Conservation (phyloP, 35 echinoderm and acorn worm species). For the Strongylocentrotus purpuratus region DNA sequence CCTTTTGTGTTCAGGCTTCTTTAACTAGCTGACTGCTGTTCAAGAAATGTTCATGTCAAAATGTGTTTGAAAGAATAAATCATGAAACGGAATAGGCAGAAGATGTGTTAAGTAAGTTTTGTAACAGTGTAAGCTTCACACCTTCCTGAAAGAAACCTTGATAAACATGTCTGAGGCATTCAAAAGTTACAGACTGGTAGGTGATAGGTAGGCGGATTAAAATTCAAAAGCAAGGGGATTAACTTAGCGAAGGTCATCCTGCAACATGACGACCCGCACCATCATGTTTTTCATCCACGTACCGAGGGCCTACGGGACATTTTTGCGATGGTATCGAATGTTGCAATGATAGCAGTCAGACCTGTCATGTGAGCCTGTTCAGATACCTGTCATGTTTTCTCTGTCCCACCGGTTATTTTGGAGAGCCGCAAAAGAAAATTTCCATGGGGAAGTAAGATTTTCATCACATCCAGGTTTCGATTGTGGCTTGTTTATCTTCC, state of each 20-base stretch:
- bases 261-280: slow-evolving; percentile 5
- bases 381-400: not conserved
- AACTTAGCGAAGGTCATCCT: slow-evolving; percentile 15
- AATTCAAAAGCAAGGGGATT: not conserved
- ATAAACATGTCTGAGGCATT: not conserved
- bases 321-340: slow-evolving; percentile 24
- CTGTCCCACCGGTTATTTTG: not conserved
- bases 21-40: not conserved
- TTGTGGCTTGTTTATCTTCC: not conserved
- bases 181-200: not conserved
- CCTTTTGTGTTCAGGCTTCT: not conserved
- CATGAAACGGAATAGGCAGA: not conserved
- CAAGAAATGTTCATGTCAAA: not conserved
- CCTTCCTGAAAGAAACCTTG: not conserved
- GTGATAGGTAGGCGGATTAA: slow-evolving; percentile 34
- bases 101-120: not conserved
- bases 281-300: not conserved
- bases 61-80: not conserved
- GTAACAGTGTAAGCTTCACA: not conserved
- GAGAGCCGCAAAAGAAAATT: slow-evolving; percentile 3
- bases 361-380: not conserved
- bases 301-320: not conserved
- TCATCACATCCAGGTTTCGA: not conserved
- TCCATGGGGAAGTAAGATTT: not conserved
- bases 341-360: slow-evolving; percentile 14